Conservation (phyloP, 2,113 vertebrate genomes). For the Callopanchax toddi region DNA sequence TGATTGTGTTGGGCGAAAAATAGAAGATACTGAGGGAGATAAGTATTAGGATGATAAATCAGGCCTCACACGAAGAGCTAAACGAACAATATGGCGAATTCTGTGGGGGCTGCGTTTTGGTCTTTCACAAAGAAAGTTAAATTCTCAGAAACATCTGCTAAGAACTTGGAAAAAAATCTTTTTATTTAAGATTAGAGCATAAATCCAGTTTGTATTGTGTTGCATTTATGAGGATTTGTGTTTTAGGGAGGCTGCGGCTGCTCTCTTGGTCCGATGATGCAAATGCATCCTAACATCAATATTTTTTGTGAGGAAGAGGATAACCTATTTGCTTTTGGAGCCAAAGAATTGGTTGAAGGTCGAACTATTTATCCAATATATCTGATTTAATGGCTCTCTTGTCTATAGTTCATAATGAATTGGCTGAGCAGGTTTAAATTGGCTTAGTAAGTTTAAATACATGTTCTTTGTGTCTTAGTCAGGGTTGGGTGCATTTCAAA, state of each 20-base stretch:
- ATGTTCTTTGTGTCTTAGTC: not conserved
- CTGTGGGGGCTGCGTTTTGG: too few relatives aligned
- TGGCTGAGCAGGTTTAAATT: slow-evolving; percentile 4
- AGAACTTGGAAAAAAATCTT: too few relatives aligned
- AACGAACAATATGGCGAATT: not conserved
- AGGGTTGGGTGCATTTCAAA: not conserved
- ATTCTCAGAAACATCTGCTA: too few relatives aligned
- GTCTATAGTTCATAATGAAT: not conserved
- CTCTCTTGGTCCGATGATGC: too few relatives aligned
- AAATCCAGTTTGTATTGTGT: too few relatives aligned
- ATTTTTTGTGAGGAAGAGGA: slow-evolving; percentile 7
- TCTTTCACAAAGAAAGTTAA: not conserved
- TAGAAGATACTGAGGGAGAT: slow-evolving; percentile 30
- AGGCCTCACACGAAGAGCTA: slow-evolving; percentile 37
- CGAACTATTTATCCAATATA: slow-evolving; percentile 12
- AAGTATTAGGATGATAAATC: slow-evolving; percentile 38
- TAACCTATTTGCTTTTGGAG: slow-evolving; percentile 1
- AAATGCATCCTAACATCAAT: too few relatives aligned
- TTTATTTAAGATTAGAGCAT: too few relatives aligned
- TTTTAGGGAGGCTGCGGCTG: too few relatives aligned
- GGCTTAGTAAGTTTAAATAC: not conserved
- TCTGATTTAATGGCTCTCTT: slow-evolving; percentile 41
- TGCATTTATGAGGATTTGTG: too few relatives aligned
- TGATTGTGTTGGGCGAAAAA: slow-evolving; percentile 6
- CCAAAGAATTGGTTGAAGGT: slow-evolving; percentile 6